A percentile compares a stretch with the other conserved stretches of the same genome.
phyloP scores from a whole-genome alignment of 2,888 invertebrate genomes.

The Dynastes tityus region DNA sequence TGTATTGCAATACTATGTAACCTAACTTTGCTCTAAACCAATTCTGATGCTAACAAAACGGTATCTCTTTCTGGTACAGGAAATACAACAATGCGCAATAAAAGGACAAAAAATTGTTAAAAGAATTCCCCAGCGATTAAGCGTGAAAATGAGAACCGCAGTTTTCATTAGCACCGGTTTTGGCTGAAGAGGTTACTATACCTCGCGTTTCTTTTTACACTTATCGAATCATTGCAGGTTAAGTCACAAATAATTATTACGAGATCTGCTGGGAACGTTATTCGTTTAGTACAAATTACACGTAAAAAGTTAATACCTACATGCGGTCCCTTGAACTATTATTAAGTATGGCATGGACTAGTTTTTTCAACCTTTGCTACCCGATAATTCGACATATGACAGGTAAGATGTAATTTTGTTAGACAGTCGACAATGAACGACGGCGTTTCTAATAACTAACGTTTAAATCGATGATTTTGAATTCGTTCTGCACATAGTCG shows the following conservation, averaged over 20 bases:
- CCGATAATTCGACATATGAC: constrained; percentile 33
- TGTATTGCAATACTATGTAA: no score
- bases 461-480: constrained; percentile 44
- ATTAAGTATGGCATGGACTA: not conserved
- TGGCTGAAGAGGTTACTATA: not conserved
- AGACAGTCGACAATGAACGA: constrained; percentile 18
- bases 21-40: no score
- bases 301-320: not conserved
- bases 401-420: constrained; percentile 23
- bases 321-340: not conserved
- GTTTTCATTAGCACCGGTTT: constrained; percentile 9
- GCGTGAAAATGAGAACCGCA: not conserved
- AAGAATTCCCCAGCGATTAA: not conserved
- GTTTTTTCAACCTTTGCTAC: not conserved
- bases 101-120: no score
- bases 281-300: not conserved
- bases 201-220: not conserved
- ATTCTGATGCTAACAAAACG: no score
- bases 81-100: not conserved
- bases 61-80: no score
- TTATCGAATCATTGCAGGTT: not conserved
- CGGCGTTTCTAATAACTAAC: constrained; percentile 24
- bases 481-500: constrained; percentile 50
- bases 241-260: constrained; percentile 6
- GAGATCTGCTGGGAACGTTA: constrained; percentile 1